These are phyloP conservation scores for Leptoteleia sp. DNA, from an alignment of 1,140 invertebrate genomes.

Conservation along the genomic window DNA sequence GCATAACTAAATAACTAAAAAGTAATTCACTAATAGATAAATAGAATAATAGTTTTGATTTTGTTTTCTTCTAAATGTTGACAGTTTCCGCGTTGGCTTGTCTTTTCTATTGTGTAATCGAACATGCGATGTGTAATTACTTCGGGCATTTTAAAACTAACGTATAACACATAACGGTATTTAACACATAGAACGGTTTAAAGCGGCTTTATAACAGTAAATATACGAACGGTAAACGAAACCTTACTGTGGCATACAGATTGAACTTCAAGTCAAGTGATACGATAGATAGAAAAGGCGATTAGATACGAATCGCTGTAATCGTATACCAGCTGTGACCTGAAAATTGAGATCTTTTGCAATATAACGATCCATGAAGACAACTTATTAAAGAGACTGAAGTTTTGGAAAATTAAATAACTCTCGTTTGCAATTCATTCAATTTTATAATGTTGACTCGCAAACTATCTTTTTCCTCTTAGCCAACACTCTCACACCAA, in stretches of 20 bases:
- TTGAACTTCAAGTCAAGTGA: conserved; percentile 43
- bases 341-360: conserved; percentile 22
- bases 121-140: conserved; percentile 29
- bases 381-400: conserved; percentile 15
- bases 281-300: conserved; percentile 34
- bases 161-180: conserved; percentile 46
- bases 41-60: no score
- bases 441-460: conserved; percentile 7
- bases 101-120: conserved; percentile 31
- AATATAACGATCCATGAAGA: conserved; percentile 10
- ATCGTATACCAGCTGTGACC: conserved; percentile 21
- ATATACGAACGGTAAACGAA: conserved; percentile 40
- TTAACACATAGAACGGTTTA: conserved; percentile 34
- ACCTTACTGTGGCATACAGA: conserved; percentile 35
- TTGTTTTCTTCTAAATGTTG: conserved; percentile 11
- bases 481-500: no score
- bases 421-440: background rate
- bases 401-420: conserved; percentile 25
- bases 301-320: conserved; percentile 34
- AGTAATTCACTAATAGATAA: no score
- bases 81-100: conserved; percentile 25
- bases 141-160: conserved; percentile 11
- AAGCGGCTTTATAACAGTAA: conserved; percentile 38
- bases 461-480: no score
- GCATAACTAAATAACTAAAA: conserved; percentile 17